Conservation (phyloP, 2,797 vertebrate species). For the Chaenodraco wilsoni region DNA sequence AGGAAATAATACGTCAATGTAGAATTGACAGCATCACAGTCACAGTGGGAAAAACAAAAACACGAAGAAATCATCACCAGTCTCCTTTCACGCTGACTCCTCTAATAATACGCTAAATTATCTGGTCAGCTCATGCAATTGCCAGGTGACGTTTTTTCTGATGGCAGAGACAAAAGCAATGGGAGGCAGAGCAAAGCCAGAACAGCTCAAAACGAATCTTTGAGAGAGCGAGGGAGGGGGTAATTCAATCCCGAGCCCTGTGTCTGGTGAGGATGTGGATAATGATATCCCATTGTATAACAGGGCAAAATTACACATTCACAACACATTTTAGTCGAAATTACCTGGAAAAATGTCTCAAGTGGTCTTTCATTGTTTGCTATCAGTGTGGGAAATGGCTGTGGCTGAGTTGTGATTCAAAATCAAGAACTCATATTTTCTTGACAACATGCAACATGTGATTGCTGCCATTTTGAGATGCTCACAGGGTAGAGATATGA, state of each 20-base stretch:
- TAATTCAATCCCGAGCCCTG: constrained; percentile 69
- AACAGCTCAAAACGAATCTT: constrained; percentile 67
- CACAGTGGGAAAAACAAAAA: constrained; percentile 1
- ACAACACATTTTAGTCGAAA: constrained; percentile 51
- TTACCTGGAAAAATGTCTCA: constrained; percentile 43
- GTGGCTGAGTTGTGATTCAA: constrained; percentile 3
- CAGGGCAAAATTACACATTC: constrained; percentile 47
- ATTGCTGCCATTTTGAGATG: constrained; percentile 26
- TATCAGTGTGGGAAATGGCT: constrained; percentile 27
- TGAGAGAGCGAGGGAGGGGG: constrained; percentile 23
- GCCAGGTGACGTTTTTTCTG: constrained; percentile 33
- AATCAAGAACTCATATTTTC: constrained; percentile 1
- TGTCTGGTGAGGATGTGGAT: constrained; percentile 64
- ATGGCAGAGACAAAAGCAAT: constrained; percentile 36
- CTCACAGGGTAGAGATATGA: constrained; percentile 29
- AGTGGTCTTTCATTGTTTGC: constrained; percentile 26
- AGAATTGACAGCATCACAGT: constrained; percentile 5
- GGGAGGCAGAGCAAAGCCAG: constrained; percentile 69
- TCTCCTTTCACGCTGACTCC: constrained; percentile 24
- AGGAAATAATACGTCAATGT: constrained; percentile 16
- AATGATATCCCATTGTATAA: constrained; percentile 64
- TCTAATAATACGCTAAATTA: constrained; percentile 37
- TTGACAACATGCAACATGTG: constrained; percentile 11
- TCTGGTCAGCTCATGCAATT: constrained; percentile 36
- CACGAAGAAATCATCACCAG: neutral